Evolutionary conservation across 2,888 invertebrate species (phyloP).

Genomic region (Scaptomyza caliginosa): DNA sequence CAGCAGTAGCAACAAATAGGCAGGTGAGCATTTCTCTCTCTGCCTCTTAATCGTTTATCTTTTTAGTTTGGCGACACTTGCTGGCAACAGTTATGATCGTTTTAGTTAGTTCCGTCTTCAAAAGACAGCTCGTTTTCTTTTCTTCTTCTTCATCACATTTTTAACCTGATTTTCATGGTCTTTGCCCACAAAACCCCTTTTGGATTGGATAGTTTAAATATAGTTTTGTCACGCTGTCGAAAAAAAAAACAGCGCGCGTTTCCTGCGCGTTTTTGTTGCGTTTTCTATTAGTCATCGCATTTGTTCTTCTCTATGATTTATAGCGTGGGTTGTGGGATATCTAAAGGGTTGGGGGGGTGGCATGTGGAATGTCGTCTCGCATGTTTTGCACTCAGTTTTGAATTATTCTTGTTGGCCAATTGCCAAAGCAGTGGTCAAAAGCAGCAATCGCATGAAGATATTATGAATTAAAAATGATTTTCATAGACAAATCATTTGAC

Average conservation of each 20-base stretch:
- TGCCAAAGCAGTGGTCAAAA: slow-evolving; percentile 22
- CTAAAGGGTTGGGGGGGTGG: slow-evolving; percentile 11
- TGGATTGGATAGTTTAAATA: slow-evolving; percentile 13
- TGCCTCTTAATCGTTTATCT: not conserved
- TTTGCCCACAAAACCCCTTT: not conserved
- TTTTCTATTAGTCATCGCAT: slow-evolving; percentile 42
- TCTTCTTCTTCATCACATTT: not conserved
- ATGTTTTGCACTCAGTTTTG: slow-evolving; percentile 17
- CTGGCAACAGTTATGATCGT: not conserved
- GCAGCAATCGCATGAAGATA: slow-evolving; percentile 4
- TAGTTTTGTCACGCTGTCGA: slow-evolving; percentile 35
- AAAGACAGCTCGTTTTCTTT: not conserved
- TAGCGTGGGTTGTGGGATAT: not conserved
- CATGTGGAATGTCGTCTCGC: slow-evolving; percentile 25
- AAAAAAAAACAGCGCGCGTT: slow-evolving; percentile 13
- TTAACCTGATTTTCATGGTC: slow-evolving; percentile 9
- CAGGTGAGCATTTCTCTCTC: slow-evolving; percentile 10
- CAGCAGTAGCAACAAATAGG: not conserved
- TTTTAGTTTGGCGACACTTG: slow-evolving; percentile 1
- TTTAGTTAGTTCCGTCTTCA: slow-evolving; percentile 1
- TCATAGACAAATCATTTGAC: not conserved
- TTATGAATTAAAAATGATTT: slow-evolving; percentile 9
- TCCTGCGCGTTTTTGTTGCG: slow-evolving; percentile 29
- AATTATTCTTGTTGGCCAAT: slow-evolving; percentile 16
- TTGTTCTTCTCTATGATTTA: slow-evolving; percentile 15